These are phyloP conservation scores for Panzeria rudis DNA, from an alignment of 2,888 invertebrate genomes.

Conservation along the genomic window DNA sequence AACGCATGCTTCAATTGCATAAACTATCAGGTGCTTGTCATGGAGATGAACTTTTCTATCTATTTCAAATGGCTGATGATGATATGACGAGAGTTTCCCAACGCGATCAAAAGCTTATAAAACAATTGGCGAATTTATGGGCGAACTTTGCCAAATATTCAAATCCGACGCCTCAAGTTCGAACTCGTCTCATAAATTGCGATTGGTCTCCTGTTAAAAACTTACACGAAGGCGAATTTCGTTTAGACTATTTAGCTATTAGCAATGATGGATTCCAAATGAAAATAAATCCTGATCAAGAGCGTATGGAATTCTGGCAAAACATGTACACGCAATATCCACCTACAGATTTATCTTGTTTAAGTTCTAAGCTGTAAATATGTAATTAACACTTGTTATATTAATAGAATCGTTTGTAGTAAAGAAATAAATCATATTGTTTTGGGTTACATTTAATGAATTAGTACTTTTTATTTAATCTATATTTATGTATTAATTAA, in stretches of 20 bases:
- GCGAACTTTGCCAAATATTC: slow-evolving; percentile 87
- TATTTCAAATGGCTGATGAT: slow-evolving; percentile 83
- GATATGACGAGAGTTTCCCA: slow-evolving; percentile 65
- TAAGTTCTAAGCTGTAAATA: slow-evolving; percentile 77
- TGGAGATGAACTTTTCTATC: slow-evolving; percentile 86
- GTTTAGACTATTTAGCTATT: slow-evolving; percentile 79
- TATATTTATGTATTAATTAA: slow-evolving; percentile 54
- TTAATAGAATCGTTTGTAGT: not conserved
- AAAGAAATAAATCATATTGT: not conserved
- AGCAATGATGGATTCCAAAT: slow-evolving; percentile 77
- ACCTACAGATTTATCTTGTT: slow-evolving; percentile 70
- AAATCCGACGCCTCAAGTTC: slow-evolving; percentile 80
- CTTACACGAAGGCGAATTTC: slow-evolving; percentile 66
- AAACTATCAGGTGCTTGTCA: slow-evolving; percentile 85
- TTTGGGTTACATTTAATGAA: slow-evolving; percentile 70
- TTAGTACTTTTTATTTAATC: slow-evolving; percentile 66
- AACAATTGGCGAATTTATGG: slow-evolving; percentile 86
- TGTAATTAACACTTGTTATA: slow-evolving; percentile 25
- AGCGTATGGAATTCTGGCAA: slow-evolving; percentile 81
- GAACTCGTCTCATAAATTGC: slow-evolving; percentile 64
- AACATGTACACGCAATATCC: slow-evolving; percentile 80
- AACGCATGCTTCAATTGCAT: slow-evolving; percentile 83
- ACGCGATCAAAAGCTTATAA: slow-evolving; percentile 80
- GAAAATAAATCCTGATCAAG: slow-evolving; percentile 79
- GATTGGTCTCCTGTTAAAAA: slow-evolving; percentile 78